These are phyloP conservation scores for Acheta domesticus DNA, from an alignment of 2,888 invertebrate genomes.

Conservation along the genomic window DNA sequence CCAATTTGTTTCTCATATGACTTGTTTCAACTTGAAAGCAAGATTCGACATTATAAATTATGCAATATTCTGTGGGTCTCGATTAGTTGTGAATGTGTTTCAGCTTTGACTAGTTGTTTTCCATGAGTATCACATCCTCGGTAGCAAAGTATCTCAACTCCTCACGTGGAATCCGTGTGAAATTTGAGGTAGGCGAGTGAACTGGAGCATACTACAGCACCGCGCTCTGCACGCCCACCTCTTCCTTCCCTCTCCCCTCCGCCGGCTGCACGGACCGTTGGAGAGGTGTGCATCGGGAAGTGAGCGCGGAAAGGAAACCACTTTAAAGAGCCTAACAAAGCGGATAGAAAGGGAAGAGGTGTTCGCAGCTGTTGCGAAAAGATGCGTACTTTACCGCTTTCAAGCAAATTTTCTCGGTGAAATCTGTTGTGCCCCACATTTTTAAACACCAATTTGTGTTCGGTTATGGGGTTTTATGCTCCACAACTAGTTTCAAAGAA, in stretches of 20 bases:
- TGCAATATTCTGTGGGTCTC: too few species aligned
- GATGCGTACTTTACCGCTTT: neutral
- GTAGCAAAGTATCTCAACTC: too few species aligned
- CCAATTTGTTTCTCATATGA: too few species aligned
- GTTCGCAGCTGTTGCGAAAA: neutral
- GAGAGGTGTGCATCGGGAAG: neutral
- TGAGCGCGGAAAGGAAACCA: neutral
- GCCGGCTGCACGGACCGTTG: neutral
- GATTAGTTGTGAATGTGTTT: too few species aligned
- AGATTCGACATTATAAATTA: too few species aligned
- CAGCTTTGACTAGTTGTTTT: too few species aligned
- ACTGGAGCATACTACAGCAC: neutral
- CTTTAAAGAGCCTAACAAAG: neutral
- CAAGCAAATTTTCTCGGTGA: neutral
- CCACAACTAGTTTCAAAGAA: too few species aligned
- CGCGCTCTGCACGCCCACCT: neutral
- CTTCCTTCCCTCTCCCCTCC: too few species aligned
- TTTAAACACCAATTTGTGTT: neutral
- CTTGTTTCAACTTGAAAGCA: too few species aligned
- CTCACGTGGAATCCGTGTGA: too few species aligned
- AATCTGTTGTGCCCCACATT: neutral
- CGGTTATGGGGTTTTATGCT: too few species aligned
- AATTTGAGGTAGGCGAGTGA: neutral
- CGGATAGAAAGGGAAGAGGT: conserved; percentile 18
- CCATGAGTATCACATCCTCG: too few species aligned